Conservation (phyloP, 2,888 invertebrate genomes). For the Leucania comma region DNA sequence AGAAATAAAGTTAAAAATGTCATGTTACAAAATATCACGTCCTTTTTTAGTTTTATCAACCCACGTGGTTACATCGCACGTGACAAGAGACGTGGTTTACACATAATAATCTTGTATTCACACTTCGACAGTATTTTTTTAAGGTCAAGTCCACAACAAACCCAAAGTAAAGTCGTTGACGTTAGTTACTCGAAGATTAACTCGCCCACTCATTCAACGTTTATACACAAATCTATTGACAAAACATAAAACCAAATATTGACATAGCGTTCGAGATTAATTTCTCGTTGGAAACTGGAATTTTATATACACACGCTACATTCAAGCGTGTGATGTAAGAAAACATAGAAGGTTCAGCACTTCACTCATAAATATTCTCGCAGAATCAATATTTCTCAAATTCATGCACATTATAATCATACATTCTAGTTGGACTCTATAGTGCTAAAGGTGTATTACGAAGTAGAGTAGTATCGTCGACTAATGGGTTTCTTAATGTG, state of each 20-base stretch:
- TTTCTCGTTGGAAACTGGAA: constrained; percentile 68
- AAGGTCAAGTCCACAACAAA: constrained; percentile 57
- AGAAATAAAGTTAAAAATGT: constrained; percentile 46
- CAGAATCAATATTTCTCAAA: neutral
- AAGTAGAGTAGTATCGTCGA: neutral
- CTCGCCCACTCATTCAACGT: constrained; percentile 57
- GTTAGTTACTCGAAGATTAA: constrained; percentile 62
- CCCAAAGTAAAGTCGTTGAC: constrained; percentile 52
- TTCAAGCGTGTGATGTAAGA: constrained; percentile 6
- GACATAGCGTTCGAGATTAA: constrained; percentile 68
- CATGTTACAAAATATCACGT: constrained; percentile 36
- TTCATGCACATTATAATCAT: constrained; percentile 1
- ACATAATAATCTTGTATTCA: constrained; percentile 49
- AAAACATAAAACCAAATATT: constrained; percentile 70
- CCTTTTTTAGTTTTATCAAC: constrained; percentile 40
- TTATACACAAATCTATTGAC: constrained; percentile 66
- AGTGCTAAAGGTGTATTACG: neutral
- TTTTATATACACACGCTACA: constrained; percentile 56
- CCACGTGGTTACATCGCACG: constrained; percentile 55
- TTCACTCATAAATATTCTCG: neutral
- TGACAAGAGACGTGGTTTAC: constrained; percentile 38
- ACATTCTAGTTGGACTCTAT: neutral
- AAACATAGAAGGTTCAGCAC: constrained; percentile 39
- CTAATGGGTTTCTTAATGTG: constrained; percentile 16
- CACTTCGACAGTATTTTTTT: constrained; percentile 56